phyloP scores from a whole-genome alignment of 2,113 vertebrate genomes.

The Corvus moneduloides region DNA sequence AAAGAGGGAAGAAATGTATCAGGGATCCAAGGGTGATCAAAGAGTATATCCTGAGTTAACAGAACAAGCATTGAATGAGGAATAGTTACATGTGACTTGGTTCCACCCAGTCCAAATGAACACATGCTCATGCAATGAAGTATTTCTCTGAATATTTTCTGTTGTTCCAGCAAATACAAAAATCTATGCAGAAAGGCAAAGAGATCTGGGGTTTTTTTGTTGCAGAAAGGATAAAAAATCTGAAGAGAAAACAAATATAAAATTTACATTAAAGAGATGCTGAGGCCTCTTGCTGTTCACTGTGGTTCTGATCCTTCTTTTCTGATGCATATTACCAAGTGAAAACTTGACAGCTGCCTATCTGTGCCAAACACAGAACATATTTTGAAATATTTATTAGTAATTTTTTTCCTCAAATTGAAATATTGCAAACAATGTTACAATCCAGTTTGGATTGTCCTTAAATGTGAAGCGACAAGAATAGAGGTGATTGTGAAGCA shows the following conservation, averaged over 20 bases:
- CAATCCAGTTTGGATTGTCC: background rate
- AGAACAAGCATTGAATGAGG: background rate
- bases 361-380: background rate
- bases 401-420: background rate
- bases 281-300: background rate
- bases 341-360: background rate
- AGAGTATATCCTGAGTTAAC: background rate
- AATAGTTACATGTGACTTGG: background rate
- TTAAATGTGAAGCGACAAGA: background rate
- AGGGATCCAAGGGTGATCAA: background rate
- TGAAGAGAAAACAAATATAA: background rate
- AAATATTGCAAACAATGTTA: background rate
- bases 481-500: background rate
- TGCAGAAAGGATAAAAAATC: background rate
- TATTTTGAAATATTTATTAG: background rate
- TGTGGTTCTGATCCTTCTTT: background rate
- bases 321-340: background rate
- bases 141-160: background rate
- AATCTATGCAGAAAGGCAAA: background rate
- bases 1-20: background rate
- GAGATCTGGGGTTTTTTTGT: background rate
- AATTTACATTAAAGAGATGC: background rate
- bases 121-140: background rate
- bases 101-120: background rate
- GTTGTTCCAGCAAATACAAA: background rate